A percentile compares a stretch with the other conserved stretches of the same genome.
Conservation (phyloP, 2,888 invertebrate genomes). For the Diadegma fenestrale region DNA sequence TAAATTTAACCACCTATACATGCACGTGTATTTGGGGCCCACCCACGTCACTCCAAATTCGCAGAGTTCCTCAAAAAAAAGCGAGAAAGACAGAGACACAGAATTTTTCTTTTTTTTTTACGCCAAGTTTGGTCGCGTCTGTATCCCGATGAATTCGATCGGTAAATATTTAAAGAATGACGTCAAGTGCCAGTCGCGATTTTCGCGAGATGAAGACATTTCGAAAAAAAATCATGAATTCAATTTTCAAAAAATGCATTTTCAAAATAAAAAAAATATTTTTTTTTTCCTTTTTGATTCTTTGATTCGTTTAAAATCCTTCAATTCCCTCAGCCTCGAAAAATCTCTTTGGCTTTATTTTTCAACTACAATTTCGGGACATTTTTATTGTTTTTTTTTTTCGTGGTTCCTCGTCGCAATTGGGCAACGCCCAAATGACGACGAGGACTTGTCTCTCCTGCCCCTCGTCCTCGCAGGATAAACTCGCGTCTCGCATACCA, state of each 20-base stretch:
- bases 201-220: not conserved
- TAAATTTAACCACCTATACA: conserved; percentile 16
- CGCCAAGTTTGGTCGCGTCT: conserved; percentile 9
- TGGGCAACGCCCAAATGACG: conserved; percentile 48
- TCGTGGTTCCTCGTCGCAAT: conserved; percentile 5
- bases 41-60: conserved; percentile 33
- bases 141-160: conserved; percentile 68
- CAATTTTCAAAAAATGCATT: not conserved
- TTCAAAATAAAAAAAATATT: not conserved
- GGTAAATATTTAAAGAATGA: conserved; percentile 78
- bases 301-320: not conserved
- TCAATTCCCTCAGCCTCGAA: not conserved
- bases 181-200: conserved; percentile 63
- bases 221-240: not conserved
- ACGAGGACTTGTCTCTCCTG: not conserved
- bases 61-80: conserved; percentile 15
- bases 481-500: conserved; percentile 77
- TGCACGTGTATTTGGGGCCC: conserved; percentile 8
- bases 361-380: not conserved
- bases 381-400: too few relatives aligned
- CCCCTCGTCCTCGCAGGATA: conserved; percentile 56
- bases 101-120: conserved; percentile 35
- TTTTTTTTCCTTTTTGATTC: not conserved
- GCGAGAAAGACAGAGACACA: conserved; percentile 35
- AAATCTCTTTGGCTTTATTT: not conserved